A percentile compares a stretch with the other conserved stretches of the same genome.
phyloP scores from a whole-genome alignment of 2,113 vertebrate genomes.

The Catharus minimus region DNA sequence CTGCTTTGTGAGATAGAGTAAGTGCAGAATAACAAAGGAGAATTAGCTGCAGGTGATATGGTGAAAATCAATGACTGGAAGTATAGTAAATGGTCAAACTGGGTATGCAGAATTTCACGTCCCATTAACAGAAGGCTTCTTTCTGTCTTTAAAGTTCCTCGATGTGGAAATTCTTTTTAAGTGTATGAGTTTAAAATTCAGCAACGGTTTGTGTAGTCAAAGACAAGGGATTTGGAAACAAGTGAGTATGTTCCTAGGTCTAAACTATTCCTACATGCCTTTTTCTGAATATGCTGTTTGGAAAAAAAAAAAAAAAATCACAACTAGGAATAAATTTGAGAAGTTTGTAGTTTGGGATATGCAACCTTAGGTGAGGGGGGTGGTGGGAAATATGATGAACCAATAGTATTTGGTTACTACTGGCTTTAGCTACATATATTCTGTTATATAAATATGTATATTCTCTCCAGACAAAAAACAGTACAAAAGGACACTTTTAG shows the following conservation, averaged over 20 bases:
- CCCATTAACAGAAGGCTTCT: background rate
- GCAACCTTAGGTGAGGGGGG: rapidly evolving
- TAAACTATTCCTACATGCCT: background rate
- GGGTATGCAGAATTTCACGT: background rate
- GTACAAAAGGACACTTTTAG: background rate
- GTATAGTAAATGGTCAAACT: background rate
- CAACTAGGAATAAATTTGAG: background rate
- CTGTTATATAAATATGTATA: rapidly evolving
- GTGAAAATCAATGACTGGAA: background rate
- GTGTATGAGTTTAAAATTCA: background rate
- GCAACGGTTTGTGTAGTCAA: background rate
- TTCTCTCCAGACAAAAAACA: background rate
- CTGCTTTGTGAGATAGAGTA: background rate
- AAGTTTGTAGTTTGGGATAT: background rate
- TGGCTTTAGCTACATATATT: background rate
- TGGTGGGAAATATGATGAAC: rapidly evolving
- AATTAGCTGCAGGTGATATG: background rate
- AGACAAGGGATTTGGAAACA: background rate
- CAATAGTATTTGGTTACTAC: background rate
- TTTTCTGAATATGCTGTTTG: background rate
- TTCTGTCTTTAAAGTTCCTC: background rate
- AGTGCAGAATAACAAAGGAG: background rate
- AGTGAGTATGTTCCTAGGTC: rapidly evolving
- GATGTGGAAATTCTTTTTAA: background rate
- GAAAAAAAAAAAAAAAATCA: background rate